These are phyloP conservation scores for Hirudinaria manillensis DNA, from an alignment of 2,888 invertebrate species.

Conservation along the genomic window DNA sequence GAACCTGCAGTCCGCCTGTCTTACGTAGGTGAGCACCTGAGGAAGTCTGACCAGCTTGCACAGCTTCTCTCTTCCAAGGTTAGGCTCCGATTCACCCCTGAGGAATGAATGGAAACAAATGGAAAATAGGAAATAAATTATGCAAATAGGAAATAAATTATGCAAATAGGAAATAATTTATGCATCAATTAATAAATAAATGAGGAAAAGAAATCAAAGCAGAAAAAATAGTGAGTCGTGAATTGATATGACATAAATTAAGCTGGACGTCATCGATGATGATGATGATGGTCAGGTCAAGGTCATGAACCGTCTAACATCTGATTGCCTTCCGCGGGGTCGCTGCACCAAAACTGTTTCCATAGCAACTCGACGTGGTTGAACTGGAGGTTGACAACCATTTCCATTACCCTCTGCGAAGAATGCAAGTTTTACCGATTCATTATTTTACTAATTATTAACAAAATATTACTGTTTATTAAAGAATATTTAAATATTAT, in stretches of 20 bases:
- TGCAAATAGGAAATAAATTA: background rate
- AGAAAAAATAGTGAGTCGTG: no score
- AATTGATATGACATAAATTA: no score
- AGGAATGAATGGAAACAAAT: slow-evolving; percentile 35
- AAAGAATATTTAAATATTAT: background rate
- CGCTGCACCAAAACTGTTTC: slow-evolving; percentile 76
- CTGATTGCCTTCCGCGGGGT: background rate
- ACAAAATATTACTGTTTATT: no score
- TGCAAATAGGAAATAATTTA: background rate
- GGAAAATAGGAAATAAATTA: background rate
- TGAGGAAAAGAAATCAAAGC: no score
- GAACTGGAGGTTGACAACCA: slow-evolving; percentile 82
- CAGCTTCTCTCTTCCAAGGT: slow-evolving; percentile 58
- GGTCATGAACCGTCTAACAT: no score
- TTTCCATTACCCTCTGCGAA: slow-evolving; percentile 75
- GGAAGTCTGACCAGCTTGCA: slow-evolving; percentile 66
- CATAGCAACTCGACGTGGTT: slow-evolving; percentile 81
- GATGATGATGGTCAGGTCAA: no score
- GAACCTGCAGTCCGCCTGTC: slow-evolving; percentile 77
- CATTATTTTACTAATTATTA: background rate
- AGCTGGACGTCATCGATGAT: no score
- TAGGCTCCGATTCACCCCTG: slow-evolving; percentile 48
- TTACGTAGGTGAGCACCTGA: slow-evolving; percentile 73
- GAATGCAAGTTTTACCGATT: background rate
- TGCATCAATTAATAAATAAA: background rate